Conservation (phyloP, 2,113 vertebrate species). For the Mus musculus region GRCm39 chr9:47241501-47242000, state of each 20-base stretch:
- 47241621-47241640: neutral
- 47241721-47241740: neutral
- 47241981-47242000: neutral
- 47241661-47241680: neutral
- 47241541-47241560: neutral
- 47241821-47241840: neutral
- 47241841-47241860: neutral
- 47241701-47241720: neutral
- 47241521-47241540: neutral
- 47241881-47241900: neutral
- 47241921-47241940: neutral
- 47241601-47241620: neutral
- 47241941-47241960: neutral
- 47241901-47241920: neutral
- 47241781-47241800: neutral
- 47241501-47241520: slow-evolving; percentile 1
- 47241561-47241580: neutral
- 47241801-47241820: neutral
- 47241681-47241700: neutral
- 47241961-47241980: neutral
- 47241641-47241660: neutral
- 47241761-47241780: neutral
- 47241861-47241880: neutral
- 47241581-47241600: neutral
- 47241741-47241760: neutral